A percentile compares a stretch with the other conserved stretches of the same genome.
These are phyloP conservation scores for Sus scrofa DNA, from an alignment of 2,113 vertebrate species.

Conservation along the genomic window T2T-Sscrofa CM000826.6:130650001-130650500, in stretches of 20 bases:
- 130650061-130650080: not conserved
- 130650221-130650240: not conserved
- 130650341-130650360: not conserved
- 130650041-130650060: not conserved
- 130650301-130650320: not conserved
- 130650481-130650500: not conserved
- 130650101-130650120: not conserved
- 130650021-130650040: not conserved
- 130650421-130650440: not conserved
- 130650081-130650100: not conserved
- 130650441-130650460: not conserved
- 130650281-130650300: not conserved
- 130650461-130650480: not conserved
- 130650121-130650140: not conserved
- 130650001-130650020: not conserved
- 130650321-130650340: constrained; percentile 37
- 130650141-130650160: not conserved
- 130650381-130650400: not conserved
- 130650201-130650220: not conserved
- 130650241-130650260: not conserved
- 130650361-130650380: not conserved
- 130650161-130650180: not conserved
- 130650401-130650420: not conserved
- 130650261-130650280: not conserved
- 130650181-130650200: not conserved